Conservation (phyloP, 1,140 invertebrate species). For the Papilio aristodemus region DNA sequence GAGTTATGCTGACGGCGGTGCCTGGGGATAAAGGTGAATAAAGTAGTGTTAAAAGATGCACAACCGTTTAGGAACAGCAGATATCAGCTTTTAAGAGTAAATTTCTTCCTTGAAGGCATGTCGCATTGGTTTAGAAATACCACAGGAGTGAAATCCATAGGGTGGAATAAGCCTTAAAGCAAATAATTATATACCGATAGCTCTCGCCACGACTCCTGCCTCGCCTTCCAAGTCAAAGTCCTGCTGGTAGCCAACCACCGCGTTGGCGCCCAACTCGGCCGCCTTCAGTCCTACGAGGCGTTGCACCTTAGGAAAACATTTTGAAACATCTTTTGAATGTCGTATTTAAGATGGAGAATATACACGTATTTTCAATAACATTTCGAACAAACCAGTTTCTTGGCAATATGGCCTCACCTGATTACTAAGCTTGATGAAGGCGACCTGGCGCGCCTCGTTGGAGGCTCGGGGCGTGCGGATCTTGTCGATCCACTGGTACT, state of each 20-base stretch:
- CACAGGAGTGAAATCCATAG: too few species aligned
- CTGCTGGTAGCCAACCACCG: conserved; percentile 96
- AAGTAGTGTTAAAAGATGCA: background rate
- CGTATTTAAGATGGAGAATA: too few species aligned
- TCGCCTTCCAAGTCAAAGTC: conserved; percentile 98
- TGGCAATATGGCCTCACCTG: conserved; percentile 86
- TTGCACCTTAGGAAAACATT: conserved; percentile 82
- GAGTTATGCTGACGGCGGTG: conserved; percentile 67
- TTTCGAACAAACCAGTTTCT: too few species aligned
- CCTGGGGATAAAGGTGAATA: conserved; percentile 43
- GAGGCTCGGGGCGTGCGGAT: conserved; percentile 97
- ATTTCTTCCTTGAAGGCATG: too few species aligned
- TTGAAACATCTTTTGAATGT: too few species aligned
- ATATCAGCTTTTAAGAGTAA: too few species aligned
- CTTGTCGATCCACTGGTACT: conserved; percentile 99
- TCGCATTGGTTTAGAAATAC: too few species aligned
- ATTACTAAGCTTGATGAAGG: conserved; percentile 97
- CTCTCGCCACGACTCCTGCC: conserved; percentile 95
- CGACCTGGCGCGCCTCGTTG: conserved; percentile 96
- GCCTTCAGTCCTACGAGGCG: conserved; percentile 97
- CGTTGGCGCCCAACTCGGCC: conserved; percentile 95
- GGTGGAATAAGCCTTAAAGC: too few species aligned
- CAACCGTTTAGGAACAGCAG: too few species aligned
- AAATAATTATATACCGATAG: too few species aligned
- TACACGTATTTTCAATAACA: too few species aligned